Conservation (phyloP, 2,113 vertebrate genomes). For the Odontesthes bonariensis region DNA sequence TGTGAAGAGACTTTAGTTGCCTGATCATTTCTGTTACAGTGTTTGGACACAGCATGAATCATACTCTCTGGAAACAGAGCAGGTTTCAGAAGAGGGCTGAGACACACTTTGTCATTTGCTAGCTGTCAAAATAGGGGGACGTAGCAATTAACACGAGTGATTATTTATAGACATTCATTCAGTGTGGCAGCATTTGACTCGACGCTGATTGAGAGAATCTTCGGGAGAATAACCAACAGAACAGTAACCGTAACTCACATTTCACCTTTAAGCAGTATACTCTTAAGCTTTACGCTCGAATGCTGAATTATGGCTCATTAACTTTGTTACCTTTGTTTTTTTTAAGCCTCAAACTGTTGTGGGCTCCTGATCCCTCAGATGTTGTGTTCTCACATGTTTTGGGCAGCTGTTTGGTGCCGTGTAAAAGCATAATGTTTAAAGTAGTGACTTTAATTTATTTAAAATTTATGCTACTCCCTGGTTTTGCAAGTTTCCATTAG, state of each 20-base stretch:
- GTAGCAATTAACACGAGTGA: constrained; percentile 33
- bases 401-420: background rate
- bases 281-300: background rate
- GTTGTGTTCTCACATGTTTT: too few relatives aligned
- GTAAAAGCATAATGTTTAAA: constrained; percentile 6
- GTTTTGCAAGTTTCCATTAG: background rate
- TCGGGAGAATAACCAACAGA: constrained; percentile 14
- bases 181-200: constrained; percentile 38
- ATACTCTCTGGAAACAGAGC: background rate
- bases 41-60: constrained; percentile 5
- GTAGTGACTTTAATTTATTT: background rate
- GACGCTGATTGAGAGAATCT: constrained; percentile 17
- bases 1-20: background rate
- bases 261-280: constrained; percentile 1
- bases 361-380: too few relatives aligned
- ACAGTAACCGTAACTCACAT: constrained; percentile 3
- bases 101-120: constrained; percentile 13
- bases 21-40: background rate
- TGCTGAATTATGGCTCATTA: background rate
- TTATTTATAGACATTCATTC: constrained; percentile 43
- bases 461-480: background rate
- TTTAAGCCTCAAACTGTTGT: background rate
- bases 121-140: constrained; percentile 39
- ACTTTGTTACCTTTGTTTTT: background rate
- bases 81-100: constrained; percentile 4